Evolutionary conservation across 2,113 vertebrate genomes (phyloP), one percentile per base, ranked within the genome.

Genomic region (Lanius collurio): DNA sequence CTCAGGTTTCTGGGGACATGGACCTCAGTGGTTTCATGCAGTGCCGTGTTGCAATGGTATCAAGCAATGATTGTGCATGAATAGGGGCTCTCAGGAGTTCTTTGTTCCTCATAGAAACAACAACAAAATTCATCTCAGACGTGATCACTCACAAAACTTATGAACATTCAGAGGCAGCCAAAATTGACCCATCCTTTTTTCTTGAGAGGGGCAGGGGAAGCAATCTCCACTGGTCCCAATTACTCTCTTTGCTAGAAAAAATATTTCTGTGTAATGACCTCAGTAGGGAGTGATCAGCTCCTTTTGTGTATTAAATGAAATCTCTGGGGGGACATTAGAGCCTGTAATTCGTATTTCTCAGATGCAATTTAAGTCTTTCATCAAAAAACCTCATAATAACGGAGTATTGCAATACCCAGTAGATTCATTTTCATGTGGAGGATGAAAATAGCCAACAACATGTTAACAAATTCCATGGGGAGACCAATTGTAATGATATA

Each of bases 261-360:
- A 82, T 93, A 39, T 68, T 85, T 71, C 44, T 0, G 1, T 86
- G 44, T 79, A 94, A 91, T 93, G 83, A 76, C 79, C 79, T 68
- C 83, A 86, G 90, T 47, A 86, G 87, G 84, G 96, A 96, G 89
- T 19, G 52, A 95, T 84, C 12, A 4, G 44, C 89, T 96, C 83
- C 95, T 96, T 96, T 91, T 82, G 94, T 95, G 94, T 64, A 91
- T 84, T 94, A 78, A 82, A 92, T 89, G 91, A 89, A 91, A 91
- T 85, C 77, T 84, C 86, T 16, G 22, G 92, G 75, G 93, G 28
- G 42, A 91, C 89, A 94, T 95, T 94, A 95, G 62, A 73, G 64
- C 80, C 62, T 93, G 81, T 94, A 96, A 95, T 97, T 94, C 7
- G 0, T 87, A 74, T 86, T 95, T 97, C 85, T 96, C 71, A 57